Conservation (phyloP, 2,888 invertebrate species). For the Dione vanillae region DNA sequence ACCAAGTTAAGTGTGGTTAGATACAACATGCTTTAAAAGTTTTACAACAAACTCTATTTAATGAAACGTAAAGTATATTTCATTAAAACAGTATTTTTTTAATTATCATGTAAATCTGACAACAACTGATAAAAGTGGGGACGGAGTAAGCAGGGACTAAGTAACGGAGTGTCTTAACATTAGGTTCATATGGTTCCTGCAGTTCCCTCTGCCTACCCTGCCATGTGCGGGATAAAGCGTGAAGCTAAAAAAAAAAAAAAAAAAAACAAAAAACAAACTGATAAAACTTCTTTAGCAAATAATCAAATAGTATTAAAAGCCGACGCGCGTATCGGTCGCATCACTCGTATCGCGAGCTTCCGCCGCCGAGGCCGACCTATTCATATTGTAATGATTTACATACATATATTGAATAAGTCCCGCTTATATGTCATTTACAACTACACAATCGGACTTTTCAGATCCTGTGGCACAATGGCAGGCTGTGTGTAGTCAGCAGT, state of each 20-base stretch:
- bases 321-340: conserved; percentile 6
- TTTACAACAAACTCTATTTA: too few species aligned
- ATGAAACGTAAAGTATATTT: too few species aligned
- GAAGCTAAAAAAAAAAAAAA: neutral
- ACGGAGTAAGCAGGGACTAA: too few species aligned
- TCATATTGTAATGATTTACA: conserved; percentile 25
- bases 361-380: conserved; percentile 8
- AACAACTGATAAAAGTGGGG: neutral
- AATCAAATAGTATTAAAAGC: conserved; percentile 13
- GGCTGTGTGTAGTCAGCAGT: neutral
- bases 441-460: neutral
- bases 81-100: too few species aligned
- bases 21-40: too few species aligned
- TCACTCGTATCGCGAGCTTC: conserved; percentile 21
- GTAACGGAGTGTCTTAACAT: too few species aligned
- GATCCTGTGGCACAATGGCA: neutral
- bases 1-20: too few species aligned
- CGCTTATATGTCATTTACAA: conserved; percentile 3
- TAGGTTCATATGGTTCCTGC: too few species aligned
- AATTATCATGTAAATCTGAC: neutral
- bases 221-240: neutral
- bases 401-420: conserved; percentile 7
- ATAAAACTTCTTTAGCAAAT: neutral
- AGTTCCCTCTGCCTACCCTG: too few species aligned
- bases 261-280: too few species aligned